A percentile compares a stretch with the other conserved stretches of the same genome.
Conservation (phyloP, 2,888 invertebrate species). For the Dicyrtoma fusca region DNA sequence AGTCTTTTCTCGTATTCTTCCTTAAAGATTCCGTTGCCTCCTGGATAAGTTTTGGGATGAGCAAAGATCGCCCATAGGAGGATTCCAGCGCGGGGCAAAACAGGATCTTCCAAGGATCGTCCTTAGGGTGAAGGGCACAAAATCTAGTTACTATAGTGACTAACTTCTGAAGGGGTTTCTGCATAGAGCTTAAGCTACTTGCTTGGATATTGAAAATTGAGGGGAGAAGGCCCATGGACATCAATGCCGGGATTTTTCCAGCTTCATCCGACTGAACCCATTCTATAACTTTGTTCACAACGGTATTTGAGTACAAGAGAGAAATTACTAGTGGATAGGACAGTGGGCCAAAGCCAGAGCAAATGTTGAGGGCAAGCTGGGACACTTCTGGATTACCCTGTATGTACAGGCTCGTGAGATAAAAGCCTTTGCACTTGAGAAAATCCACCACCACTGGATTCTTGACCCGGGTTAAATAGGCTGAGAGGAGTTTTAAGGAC, state of each 20-base stretch:
- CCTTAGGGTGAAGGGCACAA: slow-evolving; percentile 49
- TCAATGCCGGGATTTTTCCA: slow-evolving; percentile 47
- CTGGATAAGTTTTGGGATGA: slow-evolving; percentile 50
- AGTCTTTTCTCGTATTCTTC: slow-evolving; percentile 41
- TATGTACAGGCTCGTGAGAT: slow-evolving; percentile 50
- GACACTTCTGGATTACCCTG: slow-evolving; percentile 46
- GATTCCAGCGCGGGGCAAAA: slow-evolving; percentile 54
- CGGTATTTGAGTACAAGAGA: slow-evolving; percentile 47
- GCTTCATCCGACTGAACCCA: slow-evolving; percentile 50
- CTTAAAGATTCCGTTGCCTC: slow-evolving; percentile 48
- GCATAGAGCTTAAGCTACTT: slow-evolving; percentile 9
- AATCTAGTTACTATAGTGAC: slow-evolving; percentile 46
- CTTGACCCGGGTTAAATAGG: slow-evolving; percentile 51
- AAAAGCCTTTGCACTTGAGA: slow-evolving; percentile 50
- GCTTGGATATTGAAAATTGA: slow-evolving; percentile 46
- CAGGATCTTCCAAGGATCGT: slow-evolving; percentile 51
- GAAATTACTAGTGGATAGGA: slow-evolving; percentile 50
- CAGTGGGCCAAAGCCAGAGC: slow-evolving; percentile 52
- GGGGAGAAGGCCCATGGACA: slow-evolving; percentile 53
- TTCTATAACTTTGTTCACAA: slow-evolving; percentile 49
- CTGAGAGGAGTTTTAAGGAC: slow-evolving; percentile 50
- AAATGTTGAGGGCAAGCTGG: slow-evolving; percentile 45
- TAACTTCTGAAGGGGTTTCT: slow-evolving; percentile 45
- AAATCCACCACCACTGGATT: slow-evolving; percentile 50
- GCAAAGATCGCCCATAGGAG: slow-evolving; percentile 42